Evolutionary conservation across 2,797 vertebrate genomes (phyloP), one percentile per base, ranked within the genome.

Genomic region (Tarsius wallacei): DNA sequence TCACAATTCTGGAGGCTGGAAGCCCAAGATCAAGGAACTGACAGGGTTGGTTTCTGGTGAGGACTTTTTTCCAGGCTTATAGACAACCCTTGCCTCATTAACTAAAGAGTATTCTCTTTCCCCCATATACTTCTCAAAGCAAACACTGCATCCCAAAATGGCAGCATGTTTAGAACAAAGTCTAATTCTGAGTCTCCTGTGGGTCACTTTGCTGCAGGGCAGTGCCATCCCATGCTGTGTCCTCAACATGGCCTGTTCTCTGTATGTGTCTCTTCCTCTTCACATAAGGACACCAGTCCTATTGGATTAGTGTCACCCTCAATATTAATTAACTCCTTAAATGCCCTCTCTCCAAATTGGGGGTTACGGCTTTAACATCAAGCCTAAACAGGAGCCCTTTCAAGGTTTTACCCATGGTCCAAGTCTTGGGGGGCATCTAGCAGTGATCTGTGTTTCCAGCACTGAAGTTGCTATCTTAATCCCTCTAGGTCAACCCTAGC

Each of bases 401-500:
- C 26, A 68, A n/a, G 4, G 11, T 26, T 53, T 68, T 66, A 11
- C 28, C 15, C 47, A 36, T 5, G 42, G 1, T 80, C 47, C 66
- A 91, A 61, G 12, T 24, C 59, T 49, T 33, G 28, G 87, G n/a
- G 13, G 33, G 0, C 28, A 36, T 63, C 5, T 42, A 36, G n/a
- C 42, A 61, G 12, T 76, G 49, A 77, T 19, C 28, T 9, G 49
- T 16, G 5, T 53, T 22, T 64, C 14, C 0, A 31, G 78, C 84
- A 92, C 17, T 88, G n/a, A 86, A 83, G 57, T 84, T 47, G 57
- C 13, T 42, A 21, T 87, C 93, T 36, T 95, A 95, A 13, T 16
- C 97, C 82, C 95, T 98, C 73, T 98, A 99, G 99, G 99, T 99
- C 85, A 99, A 99, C 98, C 99, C 99, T 47, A 99, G 99, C 97